phyloP scores from a whole-genome alignment of 2,797 vertebrate genomes.

The Podargus strigoides region DNA sequence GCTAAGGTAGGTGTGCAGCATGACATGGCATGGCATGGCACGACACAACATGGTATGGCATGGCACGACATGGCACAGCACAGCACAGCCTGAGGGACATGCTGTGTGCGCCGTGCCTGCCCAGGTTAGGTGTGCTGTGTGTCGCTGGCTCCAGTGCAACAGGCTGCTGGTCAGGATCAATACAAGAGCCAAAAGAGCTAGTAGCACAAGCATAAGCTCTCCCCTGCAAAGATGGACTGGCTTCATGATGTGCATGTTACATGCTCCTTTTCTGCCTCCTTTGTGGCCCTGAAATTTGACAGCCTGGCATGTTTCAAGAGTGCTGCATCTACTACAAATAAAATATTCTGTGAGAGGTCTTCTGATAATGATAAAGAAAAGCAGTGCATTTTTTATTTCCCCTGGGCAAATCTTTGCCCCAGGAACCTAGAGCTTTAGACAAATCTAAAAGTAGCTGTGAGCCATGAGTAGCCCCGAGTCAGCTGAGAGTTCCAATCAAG shows the following conservation, averaged over 20 bases:
- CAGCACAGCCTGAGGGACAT: not conserved
- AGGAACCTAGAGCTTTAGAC: not conserved
- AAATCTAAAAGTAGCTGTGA: not conserved
- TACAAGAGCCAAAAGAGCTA: not conserved
- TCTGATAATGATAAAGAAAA: not conserved
- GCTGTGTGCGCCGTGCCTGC: fast-evolving
- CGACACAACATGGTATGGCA: not conserved
- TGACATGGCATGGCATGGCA: no score
- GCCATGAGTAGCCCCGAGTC: no score
- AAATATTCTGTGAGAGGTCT: not conserved
- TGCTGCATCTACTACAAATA: not conserved
- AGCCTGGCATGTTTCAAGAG: no score
- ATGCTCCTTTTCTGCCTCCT: not conserved
- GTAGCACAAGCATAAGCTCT: not conserved
- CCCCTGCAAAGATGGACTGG: not conserved
- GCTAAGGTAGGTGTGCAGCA: fast-evolving
- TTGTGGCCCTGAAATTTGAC: not conserved
- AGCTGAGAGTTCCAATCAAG: no score
- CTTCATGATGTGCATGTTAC: not conserved
- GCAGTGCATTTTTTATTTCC: not conserved
- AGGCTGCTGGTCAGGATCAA: not conserved
- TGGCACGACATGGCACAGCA: fast-evolving
- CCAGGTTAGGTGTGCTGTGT: no score
- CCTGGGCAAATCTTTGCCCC: not conserved
- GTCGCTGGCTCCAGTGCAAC: fast-evolving